Base-by-base conservation (phyloP, 1,140 invertebrate genomes). In the Bombyx mori region DNA sequence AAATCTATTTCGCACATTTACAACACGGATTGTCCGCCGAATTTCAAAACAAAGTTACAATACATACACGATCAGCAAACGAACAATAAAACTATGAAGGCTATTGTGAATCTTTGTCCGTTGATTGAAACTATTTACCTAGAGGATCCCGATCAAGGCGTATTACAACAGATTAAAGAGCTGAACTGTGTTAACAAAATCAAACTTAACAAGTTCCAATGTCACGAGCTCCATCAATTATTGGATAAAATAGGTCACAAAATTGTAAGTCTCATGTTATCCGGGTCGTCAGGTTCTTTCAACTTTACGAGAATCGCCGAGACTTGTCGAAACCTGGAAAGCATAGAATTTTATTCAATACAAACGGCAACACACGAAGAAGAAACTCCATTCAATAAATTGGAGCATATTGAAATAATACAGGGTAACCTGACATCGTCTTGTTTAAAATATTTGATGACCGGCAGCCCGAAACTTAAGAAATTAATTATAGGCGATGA, bases 41-140 rank as follows among this genome's bases (percentile, higher is more conserved):
- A 78, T 56, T 91, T 90, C 62, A 88, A 86, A 73, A 90, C 89
- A 12, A 91, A 90, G 59, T 63, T 92, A 42, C 90, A 90, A 60
- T 92, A 92, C 65, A 65, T 92, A 3, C 91, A 92, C 56, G 91
- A 92, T 62, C 90, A 90, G 2, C 75, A 82, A 56, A 92, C 91
- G 1, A 89, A 89, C 62, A 65, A 85, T 53, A 75, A 89, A 45
- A 89, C 86, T 8, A 51, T 91, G 60, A 86, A 89, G 63, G 88
- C 89, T 4, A 91, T 92, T 43, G 65, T 90, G 22, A 82, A 88
- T 18, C 73, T 90, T 0, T 92, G 91, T 72, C 91, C 91, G 0
- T 69, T 81, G 54, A 65, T 92, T 65, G 90, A 92, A 66, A 91
- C 89, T 3, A 82, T 92, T 52, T 91, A 92, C 65, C 70, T 92